phyloP scores from a whole-genome alignment of 2,888 invertebrate species.

The Eilema depressum region DNA sequence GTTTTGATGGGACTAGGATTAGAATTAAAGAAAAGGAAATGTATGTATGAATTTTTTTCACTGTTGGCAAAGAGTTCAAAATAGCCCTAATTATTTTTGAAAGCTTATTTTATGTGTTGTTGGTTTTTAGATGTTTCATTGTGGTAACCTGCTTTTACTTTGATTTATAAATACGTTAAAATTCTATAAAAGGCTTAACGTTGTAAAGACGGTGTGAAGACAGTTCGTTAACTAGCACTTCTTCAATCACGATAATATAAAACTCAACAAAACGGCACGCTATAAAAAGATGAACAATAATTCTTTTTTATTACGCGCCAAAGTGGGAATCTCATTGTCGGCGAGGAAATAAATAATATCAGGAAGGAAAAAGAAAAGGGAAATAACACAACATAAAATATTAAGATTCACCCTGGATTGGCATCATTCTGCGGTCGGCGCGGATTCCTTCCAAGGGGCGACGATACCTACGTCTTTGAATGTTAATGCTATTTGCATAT shows the following conservation, averaged over 20 bases:
- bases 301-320: conserved; percentile 86
- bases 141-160: not conserved
- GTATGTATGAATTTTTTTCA: too few relatives aligned
- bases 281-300: conserved; percentile 86
- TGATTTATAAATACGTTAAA: conserved; percentile 16
- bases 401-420: conserved; percentile 87
- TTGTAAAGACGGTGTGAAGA: not conserved
- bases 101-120: too few relatives aligned
- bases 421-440: conserved; percentile 84
- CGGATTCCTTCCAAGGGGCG: conserved; percentile 79
- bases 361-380: conserved; percentile 84
- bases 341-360: conserved; percentile 85
- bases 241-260: conserved; percentile 79
- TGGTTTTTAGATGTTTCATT: not conserved
- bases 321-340: conserved; percentile 87
- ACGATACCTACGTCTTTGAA: conserved; percentile 83
- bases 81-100: not conserved
- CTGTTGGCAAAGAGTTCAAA: not conserved
- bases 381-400: conserved; percentile 87
- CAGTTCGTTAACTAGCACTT: conserved; percentile 62
- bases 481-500: conserved; percentile 87
- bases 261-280: conserved; percentile 81
- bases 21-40: not conserved
- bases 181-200: not conserved
- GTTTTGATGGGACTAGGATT: not conserved